Base-by-base conservation (phyloP, 2,888 invertebrate species). In the Parascotia fuliginaria region DNA sequence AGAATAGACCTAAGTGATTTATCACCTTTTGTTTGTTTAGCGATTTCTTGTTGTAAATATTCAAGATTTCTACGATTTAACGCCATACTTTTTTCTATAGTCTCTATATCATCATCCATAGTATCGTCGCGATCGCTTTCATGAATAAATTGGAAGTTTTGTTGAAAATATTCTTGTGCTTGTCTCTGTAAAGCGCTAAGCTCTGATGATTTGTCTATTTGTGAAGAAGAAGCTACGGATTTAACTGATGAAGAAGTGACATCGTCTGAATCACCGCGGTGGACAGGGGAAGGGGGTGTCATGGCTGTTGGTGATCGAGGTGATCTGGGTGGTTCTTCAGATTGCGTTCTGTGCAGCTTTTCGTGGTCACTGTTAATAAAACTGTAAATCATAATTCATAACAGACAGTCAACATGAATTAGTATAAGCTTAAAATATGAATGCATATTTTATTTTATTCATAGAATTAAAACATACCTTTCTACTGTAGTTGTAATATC, bases 321-420 rank as follows among this genome's bases (percentile, higher is more conserved):
- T n/a, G 96, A 96, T 63, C 95, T 92, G 2, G 96, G 96, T 3
- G 96, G 96, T 81, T 96, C 97, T 83, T 97, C 97, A 32, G 97
- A 97, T 81, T 97, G 96, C 0, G 97, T 97, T 74, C 97, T 93
- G 72, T 96, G 96, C 42, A 97, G 88, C 60, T 95, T 94, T 65
- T 96, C 96, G 74, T 97, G 97, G 15, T 95, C 95, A 15, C 81
- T 68, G 39, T 77, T 80, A 42, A 87, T 81, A 32, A 88, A 87
- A 65, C 91, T 92, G 75, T 7, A 24, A 24, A 24, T 24, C 1
- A 24, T 24, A 19, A 19, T 3, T 19, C 5, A 19, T 19, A 19
- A n/a, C n/a, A n/a, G n/a, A n/a, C n/a, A n/a, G n/a, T n/a, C n/a
- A n/a, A n/a, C n/a, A n/a, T n/a, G n/a, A n/a, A n/a, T n/a, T n/a